Base-by-base conservation (phyloP, 1,140 invertebrate species). In the Rhagoletis pomonella region DNA sequence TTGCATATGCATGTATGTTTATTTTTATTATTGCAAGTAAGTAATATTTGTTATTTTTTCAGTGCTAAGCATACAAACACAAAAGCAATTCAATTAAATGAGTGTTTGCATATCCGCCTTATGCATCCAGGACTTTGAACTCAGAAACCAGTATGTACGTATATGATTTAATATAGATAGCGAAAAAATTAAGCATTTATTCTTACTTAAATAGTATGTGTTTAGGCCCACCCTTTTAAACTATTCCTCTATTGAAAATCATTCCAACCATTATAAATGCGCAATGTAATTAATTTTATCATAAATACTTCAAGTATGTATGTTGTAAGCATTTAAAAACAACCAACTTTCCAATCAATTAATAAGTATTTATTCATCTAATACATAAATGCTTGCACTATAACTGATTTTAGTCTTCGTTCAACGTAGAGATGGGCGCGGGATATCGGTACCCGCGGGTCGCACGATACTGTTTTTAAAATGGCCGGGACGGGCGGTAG, bases 61-160 rank as follows among this genome's bases (percentile, higher is more conserved):
- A 14, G 7, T 29, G 19, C 29, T 81, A 29, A 29, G 7, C n/a
- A 81, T 55, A 81, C 9, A 81, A 81, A 81, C 9, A 77, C 17
- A 77, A 77, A 50, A 77, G 55, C 47, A 29, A 58, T 10, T 12
- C 47, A 19, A 50, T 81, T 81, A 9, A 81, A 81, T 29, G n/a
- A 81, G 47, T 81, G 47, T 29, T 81, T 81, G 73, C n/a, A 55
- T 14, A 81, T 81, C 47, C 47, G 73, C 73, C 73, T 81, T 81
- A 55, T 47, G 19, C 73, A 81, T 19, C 47, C 73, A 81, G 73
- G 73, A 50, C 73, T 81, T 81, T 81, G 73, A 81, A 81, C 47
- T 81, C 47, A 9, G 44, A 81, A 81, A 81, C 73, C 47, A 81
- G 73, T 81, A 81, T 19, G 47, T 58, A 19, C 4, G 12, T 50